These are phyloP conservation scores for Rhagophthalmus giganteus DNA, from an alignment of 2,888 invertebrate genomes.

Conservation along the genomic window DNA sequence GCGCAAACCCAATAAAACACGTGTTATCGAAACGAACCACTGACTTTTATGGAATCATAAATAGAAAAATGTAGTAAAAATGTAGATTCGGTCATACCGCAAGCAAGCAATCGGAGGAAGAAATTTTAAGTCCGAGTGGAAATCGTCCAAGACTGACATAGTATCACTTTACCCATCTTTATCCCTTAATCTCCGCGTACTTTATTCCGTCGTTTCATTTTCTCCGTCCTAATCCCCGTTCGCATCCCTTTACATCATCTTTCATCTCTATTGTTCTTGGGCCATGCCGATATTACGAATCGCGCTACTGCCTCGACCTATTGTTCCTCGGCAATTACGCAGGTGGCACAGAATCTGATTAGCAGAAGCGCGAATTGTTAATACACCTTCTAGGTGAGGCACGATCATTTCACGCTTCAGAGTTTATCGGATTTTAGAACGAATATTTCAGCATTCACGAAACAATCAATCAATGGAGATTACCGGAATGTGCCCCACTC, in stretches of 20 bases:
- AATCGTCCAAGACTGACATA: slow-evolving; percentile 17
- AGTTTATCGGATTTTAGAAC: slow-evolving; percentile 27
- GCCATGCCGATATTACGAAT: slow-evolving; percentile 1
- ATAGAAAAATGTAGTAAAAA: slow-evolving; percentile 25
- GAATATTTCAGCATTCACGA: slow-evolving; percentile 25
- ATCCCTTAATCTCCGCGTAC: slow-evolving; percentile 42
- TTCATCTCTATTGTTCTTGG: slow-evolving; percentile 41
- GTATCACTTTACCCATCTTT: slow-evolving; percentile 34
- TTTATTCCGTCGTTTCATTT: slow-evolving; percentile 42
- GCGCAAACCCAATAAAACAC: slow-evolving; percentile 20
- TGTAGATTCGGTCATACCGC: slow-evolving; percentile 19
- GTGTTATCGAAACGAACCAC: slow-evolving; percentile 26
- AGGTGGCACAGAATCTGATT: slow-evolving; percentile 44
- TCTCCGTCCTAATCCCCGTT: slow-evolving; percentile 42
- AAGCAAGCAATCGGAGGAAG: slow-evolving; percentile 11
- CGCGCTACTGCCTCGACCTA: slow-evolving; percentile 24
- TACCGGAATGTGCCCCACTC: slow-evolving; percentile 17
- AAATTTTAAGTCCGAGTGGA: slow-evolving; percentile 7
- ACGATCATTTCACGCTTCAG: slow-evolving; percentile 23
- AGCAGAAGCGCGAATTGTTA: slow-evolving; percentile 39
- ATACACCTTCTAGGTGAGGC: slow-evolving; percentile 33
- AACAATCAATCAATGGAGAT: slow-evolving; percentile 30
- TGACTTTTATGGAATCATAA: slow-evolving; percentile 27
- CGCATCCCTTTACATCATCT: slow-evolving; percentile 44
- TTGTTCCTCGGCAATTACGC: slow-evolving; percentile 43